Evolutionary conservation across 2,797 vertebrate genomes (phyloP), one percentile per base, ranked within the genome.

Genomic region (Chrosomus eos): DNA sequence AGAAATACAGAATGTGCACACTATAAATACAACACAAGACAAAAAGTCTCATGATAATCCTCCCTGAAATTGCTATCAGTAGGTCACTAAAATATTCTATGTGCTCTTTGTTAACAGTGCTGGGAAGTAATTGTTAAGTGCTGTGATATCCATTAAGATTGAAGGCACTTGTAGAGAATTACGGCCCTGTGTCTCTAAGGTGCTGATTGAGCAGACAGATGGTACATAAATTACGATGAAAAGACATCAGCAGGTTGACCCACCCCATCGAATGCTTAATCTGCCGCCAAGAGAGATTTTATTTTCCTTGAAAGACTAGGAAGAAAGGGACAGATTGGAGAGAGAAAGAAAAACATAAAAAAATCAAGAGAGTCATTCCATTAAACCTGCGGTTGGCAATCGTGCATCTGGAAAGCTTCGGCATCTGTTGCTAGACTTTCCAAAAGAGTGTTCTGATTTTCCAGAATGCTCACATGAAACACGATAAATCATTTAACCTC

Each of bases 381-480:
- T 93, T 93, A 94, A 94, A 91, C 90, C 93, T 91, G 87, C 58
- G 83, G 92, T 88, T 95, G 94, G 94, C 94, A 92, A 88, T 85
- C 90, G 73, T 18, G 0, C 87, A 81, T 88, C 87, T 81, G 83
- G 91, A 95, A 92, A 89, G 89, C 83, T 94, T 93, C 93, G 90
- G 93, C 93, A 95, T 94, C 94, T 95, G 94, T 90, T 92, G 90
- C 92, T 92, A 88, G 85, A 91, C 93, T 94, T 94, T 95, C 93
- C 93, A 67, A 86, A 73, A 74, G 80, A 62, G 51, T 40, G 36
- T 73, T 85, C 70, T 84, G 76, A 79, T 89, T 89, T 89, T 88
- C 71, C 79, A 86, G 90, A 92, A 93, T 92, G 75, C 90, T 93
- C 91, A 91, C 87, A 93, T 83, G 85, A 89, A 86, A 88, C 90